Evolutionary conservation across 1,140 invertebrate genomes (phyloP).

Genomic region (Eumaeus atala): DNA sequence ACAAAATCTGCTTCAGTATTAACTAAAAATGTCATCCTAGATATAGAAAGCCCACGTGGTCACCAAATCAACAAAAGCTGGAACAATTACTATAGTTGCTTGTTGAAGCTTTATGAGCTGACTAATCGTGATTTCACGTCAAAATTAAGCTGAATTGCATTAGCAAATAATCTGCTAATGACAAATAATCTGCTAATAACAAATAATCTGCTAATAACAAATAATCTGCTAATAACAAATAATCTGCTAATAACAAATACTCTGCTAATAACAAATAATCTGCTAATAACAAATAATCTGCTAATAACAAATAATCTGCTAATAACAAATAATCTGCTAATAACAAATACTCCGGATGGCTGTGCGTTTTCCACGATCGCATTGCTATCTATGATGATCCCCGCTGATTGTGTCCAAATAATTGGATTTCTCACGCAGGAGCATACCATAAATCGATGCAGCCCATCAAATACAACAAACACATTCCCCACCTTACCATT

Average conservation of each 20-base stretch:
- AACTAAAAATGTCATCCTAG: too few relatives aligned
- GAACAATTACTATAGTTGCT: too few relatives aligned
- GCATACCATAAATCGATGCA: slow-evolving; percentile 4
- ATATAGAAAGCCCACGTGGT: too few relatives aligned
- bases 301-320: too few relatives aligned
- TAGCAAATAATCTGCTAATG: too few relatives aligned
- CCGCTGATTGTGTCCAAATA: slow-evolving; percentile 39
- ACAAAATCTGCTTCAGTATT: too few relatives aligned
- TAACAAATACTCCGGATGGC: slow-evolving; percentile 10
- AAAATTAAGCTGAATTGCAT: too few relatives aligned
- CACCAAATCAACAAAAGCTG: too few relatives aligned
- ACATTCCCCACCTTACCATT: slow-evolving; percentile 5
- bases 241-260: not conserved
- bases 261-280: not conserved
- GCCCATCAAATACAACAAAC: not conserved
- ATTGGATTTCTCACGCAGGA: slow-evolving; percentile 35
- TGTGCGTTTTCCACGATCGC: slow-evolving; percentile 18
- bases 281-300: not conserved
- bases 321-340: slow-evolving; percentile 12
- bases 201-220: too few relatives aligned
- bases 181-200: not conserved
- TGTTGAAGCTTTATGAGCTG: too few relatives aligned
- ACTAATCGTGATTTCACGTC: too few relatives aligned
- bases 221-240: not conserved
- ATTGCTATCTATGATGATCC: slow-evolving; percentile 32